A percentile compares a stretch with the other conserved stretches of the same genome.
These are phyloP conservation scores for Adelphocoris suturalis DNA, from an alignment of 2,888 invertebrate species.

Conservation along the genomic window DNA sequence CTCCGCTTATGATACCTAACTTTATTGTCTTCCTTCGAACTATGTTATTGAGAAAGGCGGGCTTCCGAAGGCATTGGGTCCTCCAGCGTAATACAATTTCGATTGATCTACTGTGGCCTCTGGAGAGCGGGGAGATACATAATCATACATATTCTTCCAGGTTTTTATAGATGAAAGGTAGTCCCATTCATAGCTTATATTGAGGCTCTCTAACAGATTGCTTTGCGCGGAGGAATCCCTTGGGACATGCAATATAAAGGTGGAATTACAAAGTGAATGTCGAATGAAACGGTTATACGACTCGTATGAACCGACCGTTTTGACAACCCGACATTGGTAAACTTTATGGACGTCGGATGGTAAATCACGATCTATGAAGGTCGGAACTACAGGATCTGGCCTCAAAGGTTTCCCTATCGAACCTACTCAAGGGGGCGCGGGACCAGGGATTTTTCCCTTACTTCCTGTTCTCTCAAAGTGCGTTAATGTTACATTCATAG, in stretches of 20 bases:
- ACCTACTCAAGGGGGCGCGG: too few species aligned
- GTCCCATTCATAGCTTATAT: neutral
- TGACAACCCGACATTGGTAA: too few species aligned
- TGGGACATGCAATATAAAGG: neutral
- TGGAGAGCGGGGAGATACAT: neutral
- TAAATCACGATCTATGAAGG: too few species aligned
- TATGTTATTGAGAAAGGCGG: slow-evolving; percentile 30
- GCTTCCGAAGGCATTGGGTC: neutral
- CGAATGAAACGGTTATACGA: too few species aligned
- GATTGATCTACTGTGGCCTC: slow-evolving; percentile 1
- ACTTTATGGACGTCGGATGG: too few species aligned
- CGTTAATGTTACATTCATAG: too few species aligned
- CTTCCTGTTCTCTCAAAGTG: too few species aligned
- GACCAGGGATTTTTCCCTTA: too few species aligned
- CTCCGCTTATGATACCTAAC: slow-evolving; percentile 30
- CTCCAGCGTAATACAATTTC: slow-evolving; percentile 8
- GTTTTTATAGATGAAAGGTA: slow-evolving; percentile 33
- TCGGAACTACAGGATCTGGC: too few species aligned
- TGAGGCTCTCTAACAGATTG: neutral
- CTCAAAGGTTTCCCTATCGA: too few species aligned
- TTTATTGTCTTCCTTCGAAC: slow-evolving; percentile 26
- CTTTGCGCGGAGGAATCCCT: neutral
- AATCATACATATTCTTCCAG: neutral
- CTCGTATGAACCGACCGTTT: too few species aligned
- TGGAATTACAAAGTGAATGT: too few species aligned